Base-by-base conservation (phyloP, 2,888 invertebrate species). In the Aleiodes leptofemur region DNA sequence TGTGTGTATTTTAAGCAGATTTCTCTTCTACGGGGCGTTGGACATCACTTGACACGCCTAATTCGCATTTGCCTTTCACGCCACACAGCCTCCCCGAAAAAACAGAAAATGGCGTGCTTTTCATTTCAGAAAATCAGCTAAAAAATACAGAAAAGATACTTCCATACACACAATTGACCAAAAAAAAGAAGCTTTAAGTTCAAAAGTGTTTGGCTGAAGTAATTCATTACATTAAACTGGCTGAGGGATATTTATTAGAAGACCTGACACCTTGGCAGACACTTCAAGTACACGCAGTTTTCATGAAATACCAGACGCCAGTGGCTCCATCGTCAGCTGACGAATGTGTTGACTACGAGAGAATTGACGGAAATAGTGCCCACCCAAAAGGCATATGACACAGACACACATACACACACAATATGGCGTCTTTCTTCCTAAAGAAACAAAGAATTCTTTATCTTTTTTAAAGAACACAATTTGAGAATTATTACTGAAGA, bases 261-360 rank as follows among this genome's bases (percentile, higher is more conserved):
- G 80, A 80, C 80, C 56, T 83, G 85, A 83, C 86, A 85, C 83
- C 86, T 83, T 84, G 85, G 84, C 84, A 84, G 85, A 78, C 79
- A 71, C 80, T 81, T 81, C 82, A 79, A 81, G 81, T 80, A 77
- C 82, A 71, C 34, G 34, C 53, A 48, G 57, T 75, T 70, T 23
- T 73, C 43, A 43, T 43, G 79, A 82, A 81, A 84, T 84, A 82
- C 84, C 84, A 78, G 77, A 81, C 82, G 83, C 81, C 81, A 82
- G 82, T 81, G 82, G 82, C 83, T 76, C 69, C 78, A 66, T 14
- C 76, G 82, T 83, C 81, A 81, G 75, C 86, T 87, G 85, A 87
- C 84, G 84, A 84, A 87, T 85, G 86, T 79, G 74, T 69, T 76
- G 38, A n/a, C 68, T 74, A 79, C 79, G 75, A 78, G 77, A 76